phyloP scores from a whole-genome alignment of 64 coral and sea anemone species.

The Actinia tenebrosa region DNA sequence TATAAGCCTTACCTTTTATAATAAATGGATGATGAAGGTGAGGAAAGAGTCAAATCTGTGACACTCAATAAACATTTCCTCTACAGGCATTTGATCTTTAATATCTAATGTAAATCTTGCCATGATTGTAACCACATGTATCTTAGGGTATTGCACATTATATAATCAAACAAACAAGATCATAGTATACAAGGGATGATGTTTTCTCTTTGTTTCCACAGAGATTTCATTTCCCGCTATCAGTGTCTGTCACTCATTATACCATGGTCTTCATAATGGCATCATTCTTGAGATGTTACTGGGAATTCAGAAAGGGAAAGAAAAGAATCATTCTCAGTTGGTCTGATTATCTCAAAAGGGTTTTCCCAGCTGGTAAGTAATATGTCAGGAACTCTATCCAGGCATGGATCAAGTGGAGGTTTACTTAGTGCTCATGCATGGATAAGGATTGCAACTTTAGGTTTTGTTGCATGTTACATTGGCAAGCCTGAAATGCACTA shows the following conservation, averaged over 20 bases:
- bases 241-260: constrained; percentile 86
- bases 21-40: constrained; percentile 95
- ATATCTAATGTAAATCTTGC: too few relatives aligned
- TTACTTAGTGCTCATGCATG: too few relatives aligned
- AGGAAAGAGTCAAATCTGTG: background rate
- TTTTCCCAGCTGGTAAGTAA: constrained; percentile 75
- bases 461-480: too few relatives aligned
- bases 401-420: too few relatives aligned
- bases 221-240: constrained; percentile 84
- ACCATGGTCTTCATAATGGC: constrained; percentile 76
- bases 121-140: too few relatives aligned
- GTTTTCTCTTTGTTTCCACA: constrained; percentile 13
- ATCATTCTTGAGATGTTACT: constrained; percentile 56
- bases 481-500: too few relatives aligned
- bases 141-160: too few relatives aligned
- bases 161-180: too few relatives aligned
- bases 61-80: background rate
- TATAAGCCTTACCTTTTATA: constrained; percentile 97
- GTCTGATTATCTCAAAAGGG: constrained; percentile 87
- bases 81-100: too few relatives aligned
- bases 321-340: constrained; percentile 74
- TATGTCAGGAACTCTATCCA: too few relatives aligned
- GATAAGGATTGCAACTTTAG: too few relatives aligned
- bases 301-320: constrained; percentile 77
- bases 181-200: background rate